Conservation (phyloP, 1,140 invertebrate species). For the Panulirus ornatus region DNA sequence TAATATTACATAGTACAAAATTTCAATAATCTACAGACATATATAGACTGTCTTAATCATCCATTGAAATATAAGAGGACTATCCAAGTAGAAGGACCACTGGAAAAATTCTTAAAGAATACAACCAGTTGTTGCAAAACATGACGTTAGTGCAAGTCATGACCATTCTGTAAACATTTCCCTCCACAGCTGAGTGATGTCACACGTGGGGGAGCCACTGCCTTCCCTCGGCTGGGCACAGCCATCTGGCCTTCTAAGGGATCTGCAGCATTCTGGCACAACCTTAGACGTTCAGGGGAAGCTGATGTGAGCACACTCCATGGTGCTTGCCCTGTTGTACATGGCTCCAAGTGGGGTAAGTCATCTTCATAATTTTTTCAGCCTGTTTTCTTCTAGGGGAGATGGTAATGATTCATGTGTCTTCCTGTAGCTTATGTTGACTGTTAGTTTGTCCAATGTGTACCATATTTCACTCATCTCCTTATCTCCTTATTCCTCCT, state of each 20-base stretch:
- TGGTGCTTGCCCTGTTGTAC: constrained; percentile 77
- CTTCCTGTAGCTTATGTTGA: background rate
- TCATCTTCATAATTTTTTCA: too few relatives aligned
- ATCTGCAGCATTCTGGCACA: constrained; percentile 77
- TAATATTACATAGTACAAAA: too few relatives aligned
- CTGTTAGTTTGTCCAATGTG: background rate
- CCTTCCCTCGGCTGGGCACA: constrained; percentile 77
- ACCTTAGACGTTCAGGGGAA: constrained; percentile 76
- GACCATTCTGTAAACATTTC: too few relatives aligned
- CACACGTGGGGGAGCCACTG: constrained; percentile 77
- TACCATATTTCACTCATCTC: too few relatives aligned
- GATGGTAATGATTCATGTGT: background rate
- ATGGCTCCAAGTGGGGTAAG: constrained; percentile 77
- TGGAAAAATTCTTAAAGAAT: too few relatives aligned
- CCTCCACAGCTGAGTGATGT: constrained; percentile 57
- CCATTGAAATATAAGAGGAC: too few relatives aligned
- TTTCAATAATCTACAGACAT: too few relatives aligned
- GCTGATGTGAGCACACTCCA: constrained; percentile 76
- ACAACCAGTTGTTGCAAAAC: too few relatives aligned
- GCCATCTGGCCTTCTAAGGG: constrained; percentile 76
- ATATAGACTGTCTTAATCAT: too few relatives aligned
- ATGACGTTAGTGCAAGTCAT: too few relatives aligned
- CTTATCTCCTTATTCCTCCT: too few relatives aligned
- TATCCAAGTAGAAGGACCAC: too few relatives aligned
- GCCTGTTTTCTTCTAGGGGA: background rate